Evolutionary conservation across 53 echinoderm and acorn worm genomes (phyloP).

Genomic region (Mesocentrotus franciscanus): DNA sequence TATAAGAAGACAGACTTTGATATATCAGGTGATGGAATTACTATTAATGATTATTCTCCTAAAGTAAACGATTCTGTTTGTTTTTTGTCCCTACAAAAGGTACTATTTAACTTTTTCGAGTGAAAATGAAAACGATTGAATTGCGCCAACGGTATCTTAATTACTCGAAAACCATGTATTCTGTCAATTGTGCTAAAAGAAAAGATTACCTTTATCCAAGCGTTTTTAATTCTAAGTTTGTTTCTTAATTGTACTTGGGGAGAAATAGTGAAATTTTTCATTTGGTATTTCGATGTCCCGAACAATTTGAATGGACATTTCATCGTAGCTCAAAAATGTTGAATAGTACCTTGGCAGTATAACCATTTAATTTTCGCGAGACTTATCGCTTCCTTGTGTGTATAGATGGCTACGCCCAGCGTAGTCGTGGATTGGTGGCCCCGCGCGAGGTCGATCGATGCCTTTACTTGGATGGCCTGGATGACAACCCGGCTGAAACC

Average conservation of each 20-base stretch:
- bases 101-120: conserved; percentile 25
- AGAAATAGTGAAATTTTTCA: not conserved
- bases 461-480: not conserved
- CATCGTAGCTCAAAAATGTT: conserved; percentile 1
- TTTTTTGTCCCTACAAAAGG: not conserved
- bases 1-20: not conserved
- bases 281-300: not conserved
- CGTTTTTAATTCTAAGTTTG: not conserved
- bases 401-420: conserved; percentile 53
- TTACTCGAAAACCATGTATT: too few relatives aligned
- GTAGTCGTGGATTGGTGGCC: conserved; percentile 22
- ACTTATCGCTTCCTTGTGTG: conserved; percentile 53
- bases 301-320: not conserved
- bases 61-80: not conserved
- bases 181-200: not conserved
- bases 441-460: not conserved
- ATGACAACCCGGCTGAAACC: conserved; percentile 10
- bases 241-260: too few relatives aligned
- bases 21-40: not conserved
- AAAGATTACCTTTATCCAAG: not conserved
- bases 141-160: not conserved
- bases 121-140: not conserved
- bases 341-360: conserved; percentile 15
- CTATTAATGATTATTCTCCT: not conserved
- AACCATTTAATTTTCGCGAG: conserved; percentile 52